Base-by-base conservation (phyloP, 2,888 invertebrate species). In the Tetragonula carbonaria region DNA sequence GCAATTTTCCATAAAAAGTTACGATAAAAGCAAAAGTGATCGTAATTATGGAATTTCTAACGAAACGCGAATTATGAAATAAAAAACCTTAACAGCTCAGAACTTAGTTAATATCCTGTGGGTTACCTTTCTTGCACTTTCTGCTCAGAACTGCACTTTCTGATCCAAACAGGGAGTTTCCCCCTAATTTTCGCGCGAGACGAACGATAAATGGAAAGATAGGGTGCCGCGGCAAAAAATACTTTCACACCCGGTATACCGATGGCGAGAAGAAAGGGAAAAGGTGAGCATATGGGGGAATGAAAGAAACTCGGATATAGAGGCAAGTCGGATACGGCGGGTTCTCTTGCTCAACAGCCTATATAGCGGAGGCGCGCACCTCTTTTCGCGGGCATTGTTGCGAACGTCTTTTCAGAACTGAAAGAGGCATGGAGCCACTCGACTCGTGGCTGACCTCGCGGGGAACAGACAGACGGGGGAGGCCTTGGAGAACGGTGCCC, bases 361-460 rank as follows among this genome's bases (percentile, higher is more conserved):
- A 80, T 81, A 79, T 57, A 72, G 80, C 72, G 65, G 74, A 79
- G 80, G 74, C 77, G 84, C 77, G 82, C 73, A 73, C 75, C 65
- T 65, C 65, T 65, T 65, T 65, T 65, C 65, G 65, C 81, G 88
- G 45, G 86, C 86, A 91, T 88, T 90, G 91, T 90, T 88, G 85
- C 82, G 86, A 82, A 83, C 72, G 89, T 89, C 91, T 89, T 89
- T 92, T 92, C 89, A 91, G 84, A 68, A 65, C 86, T 90, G 83
- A 91, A 90, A 89, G 90, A 90, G 86, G 86, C 90, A 90, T 88
- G 72, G 45, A 74, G 83, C 88, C 88, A 78, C 85, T 45, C 45
- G 45, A 45, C 45, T 45, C 71, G 82, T 82, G 81, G 87, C 78
- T 91, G 91, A 91, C 90, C 91, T 89, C 91, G 88, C 87, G 90